Evolutionary conservation across 2,797 vertebrate genomes (phyloP).

Genomic region (Hephaestus fuliginosus): DNA sequence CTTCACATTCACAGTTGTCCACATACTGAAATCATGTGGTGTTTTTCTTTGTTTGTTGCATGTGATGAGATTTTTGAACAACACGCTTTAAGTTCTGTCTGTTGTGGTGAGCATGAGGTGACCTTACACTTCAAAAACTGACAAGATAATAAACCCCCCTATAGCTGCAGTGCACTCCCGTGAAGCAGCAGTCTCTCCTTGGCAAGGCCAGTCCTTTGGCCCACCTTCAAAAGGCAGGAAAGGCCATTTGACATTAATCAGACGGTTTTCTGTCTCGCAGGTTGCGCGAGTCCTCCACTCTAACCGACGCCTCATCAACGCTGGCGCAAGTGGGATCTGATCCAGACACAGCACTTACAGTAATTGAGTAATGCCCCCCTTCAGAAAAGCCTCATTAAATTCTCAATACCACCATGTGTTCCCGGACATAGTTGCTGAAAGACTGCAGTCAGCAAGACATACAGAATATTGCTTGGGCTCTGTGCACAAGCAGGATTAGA

Average conservation of each 20-base stretch:
- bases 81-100: conserved; percentile 4
- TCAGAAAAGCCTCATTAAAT: conserved; percentile 81
- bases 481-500: conserved; percentile 3
- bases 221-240: conserved; percentile 61
- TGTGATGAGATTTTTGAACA: not conserved
- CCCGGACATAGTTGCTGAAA: conserved; percentile 69
- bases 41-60: not conserved
- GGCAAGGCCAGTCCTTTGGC: conserved; percentile 47
- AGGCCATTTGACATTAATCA: conserved; percentile 57
- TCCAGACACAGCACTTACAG: conserved; percentile 77
- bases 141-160: conserved; percentile 13
- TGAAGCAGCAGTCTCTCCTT: conserved; percentile 22
- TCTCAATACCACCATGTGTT: conserved; percentile 72
- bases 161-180: conserved; percentile 1
- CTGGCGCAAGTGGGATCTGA: conserved; percentile 47
- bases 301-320: conserved; percentile 45
- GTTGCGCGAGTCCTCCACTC: conserved; percentile 41
- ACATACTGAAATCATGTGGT: not conserved
- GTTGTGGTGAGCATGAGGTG: not conserved
- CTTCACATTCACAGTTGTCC: conserved; percentile 23
- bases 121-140: conserved; percentile 13
- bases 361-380: conserved; percentile 78
- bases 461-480: conserved; percentile 33
- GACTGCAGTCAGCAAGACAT: conserved; percentile 67
- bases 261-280: conserved; percentile 40